Percentiles rank a stretch among this genome's conserved stretches.
phyloP scores from a whole-genome alignment of 2,113 vertebrate species.

The Pelmatolapia mariae region DNA sequence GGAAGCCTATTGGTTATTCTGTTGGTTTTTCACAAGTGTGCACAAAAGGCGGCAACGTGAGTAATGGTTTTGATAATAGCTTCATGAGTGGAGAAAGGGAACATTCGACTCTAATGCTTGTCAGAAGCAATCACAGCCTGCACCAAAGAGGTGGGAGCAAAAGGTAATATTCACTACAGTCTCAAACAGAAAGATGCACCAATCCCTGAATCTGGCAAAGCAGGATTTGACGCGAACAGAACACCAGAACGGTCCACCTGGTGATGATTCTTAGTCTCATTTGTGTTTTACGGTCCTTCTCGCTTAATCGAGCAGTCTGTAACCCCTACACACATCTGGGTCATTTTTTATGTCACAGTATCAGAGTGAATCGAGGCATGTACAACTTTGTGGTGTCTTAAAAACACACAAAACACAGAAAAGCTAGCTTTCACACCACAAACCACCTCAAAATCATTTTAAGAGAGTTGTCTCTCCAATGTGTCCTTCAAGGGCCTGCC shows the following conservation, averaged over 20 bases:
- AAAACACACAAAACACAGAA: slow-evolving; percentile 52
- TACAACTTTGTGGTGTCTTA: slow-evolving; percentile 27
- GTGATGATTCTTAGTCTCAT: neutral
- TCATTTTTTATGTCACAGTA: neutral
- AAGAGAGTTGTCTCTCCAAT: slow-evolving; percentile 73
- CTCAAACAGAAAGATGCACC: neutral
- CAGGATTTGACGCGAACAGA: neutral
- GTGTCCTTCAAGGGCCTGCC: slow-evolving; percentile 85
- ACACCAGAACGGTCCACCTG: neutral
- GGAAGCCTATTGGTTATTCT: slow-evolving; percentile 30
- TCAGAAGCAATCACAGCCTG: slow-evolving; percentile 33
- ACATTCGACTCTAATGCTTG: slow-evolving; percentile 39
- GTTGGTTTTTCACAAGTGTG: slow-evolving; percentile 48
- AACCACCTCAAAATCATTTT: slow-evolving; percentile 66
- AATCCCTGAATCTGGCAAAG: neutral
- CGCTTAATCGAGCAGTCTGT: neutral
- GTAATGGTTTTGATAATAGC: slow-evolving; percentile 53
- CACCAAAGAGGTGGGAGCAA: neutral
- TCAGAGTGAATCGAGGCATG: slow-evolving; percentile 55
- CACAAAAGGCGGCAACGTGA: slow-evolving; percentile 14
- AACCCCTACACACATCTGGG: neutral
- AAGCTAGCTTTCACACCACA: slow-evolving; percentile 13
- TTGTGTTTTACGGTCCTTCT: neutral
- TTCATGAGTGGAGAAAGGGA: slow-evolving; percentile 42
- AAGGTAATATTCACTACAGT: slow-evolving; percentile 14